Evolutionary conservation across 2,888 invertebrate species (phyloP).

Genomic region (Pterostichus madidus): DNA sequence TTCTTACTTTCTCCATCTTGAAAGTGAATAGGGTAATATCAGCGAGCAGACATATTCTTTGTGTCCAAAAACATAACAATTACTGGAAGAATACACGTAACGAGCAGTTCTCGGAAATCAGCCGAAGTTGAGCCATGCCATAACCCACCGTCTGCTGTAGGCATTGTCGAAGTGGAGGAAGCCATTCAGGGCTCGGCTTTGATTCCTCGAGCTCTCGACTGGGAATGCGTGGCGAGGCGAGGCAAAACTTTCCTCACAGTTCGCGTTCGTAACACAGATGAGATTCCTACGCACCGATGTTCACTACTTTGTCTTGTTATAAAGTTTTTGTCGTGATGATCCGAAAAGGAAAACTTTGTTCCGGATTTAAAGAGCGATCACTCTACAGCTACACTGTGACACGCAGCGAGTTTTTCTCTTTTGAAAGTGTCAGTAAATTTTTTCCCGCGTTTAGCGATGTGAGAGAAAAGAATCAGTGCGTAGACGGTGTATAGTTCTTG

Average conservation of each 20-base stretch:
- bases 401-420: neutral
- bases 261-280: constrained; percentile 21
- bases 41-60: neutral
- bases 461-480: constrained; percentile 32
- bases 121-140: constrained; percentile 29
- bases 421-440: constrained; percentile 24
- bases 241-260: constrained; percentile 12
- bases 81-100: constrained; percentile 27
- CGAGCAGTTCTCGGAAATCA: constrained; percentile 29
- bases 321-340: constrained; percentile 60
- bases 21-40: no score
- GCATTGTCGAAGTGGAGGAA: constrained; percentile 8
- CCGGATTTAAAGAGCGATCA: constrained; percentile 57
- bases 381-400: constrained; percentile 19
- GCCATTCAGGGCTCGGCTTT: constrained; percentile 25
- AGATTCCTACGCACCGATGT: constrained; percentile 58
- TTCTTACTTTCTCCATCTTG: no score
- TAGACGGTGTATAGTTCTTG: constrained; percentile 30
- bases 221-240: constrained; percentile 9
- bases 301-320: constrained; percentile 62
- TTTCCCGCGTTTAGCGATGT: constrained; percentile 26
- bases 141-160: constrained; percentile 26
- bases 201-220: constrained; percentile 13
- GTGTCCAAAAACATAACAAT: constrained; percentile 25
- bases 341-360: constrained; percentile 58